phyloP scores from a whole-genome alignment of 2,797 vertebrate genomes.

The Apogon talboti region DNA sequence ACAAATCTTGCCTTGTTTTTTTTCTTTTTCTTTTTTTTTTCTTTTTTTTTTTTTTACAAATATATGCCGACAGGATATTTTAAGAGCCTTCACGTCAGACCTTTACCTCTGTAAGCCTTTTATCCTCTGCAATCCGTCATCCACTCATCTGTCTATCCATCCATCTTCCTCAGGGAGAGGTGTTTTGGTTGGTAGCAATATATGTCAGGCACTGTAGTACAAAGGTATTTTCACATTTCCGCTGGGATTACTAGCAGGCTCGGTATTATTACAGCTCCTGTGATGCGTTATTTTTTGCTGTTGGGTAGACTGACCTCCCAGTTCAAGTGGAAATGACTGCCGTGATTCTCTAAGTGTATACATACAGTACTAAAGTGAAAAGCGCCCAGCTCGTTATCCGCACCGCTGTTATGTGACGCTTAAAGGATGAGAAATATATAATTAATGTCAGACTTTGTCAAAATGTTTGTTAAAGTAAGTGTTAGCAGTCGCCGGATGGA shows the following conservation, averaged over 20 bases:
- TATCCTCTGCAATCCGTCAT: constrained; percentile 68
- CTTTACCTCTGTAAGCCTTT: constrained; percentile 75
- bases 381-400: constrained; percentile 59
- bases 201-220: constrained; percentile 72
- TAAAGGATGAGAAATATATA: constrained; percentile 54
- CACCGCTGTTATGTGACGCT: constrained; percentile 39
- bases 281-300: constrained; percentile 71
- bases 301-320: constrained; percentile 65
- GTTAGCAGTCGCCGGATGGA: constrained; percentile 53
- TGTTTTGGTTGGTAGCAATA: constrained; percentile 73
- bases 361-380: constrained; percentile 34
- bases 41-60: constrained; percentile 43
- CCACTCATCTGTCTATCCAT: constrained; percentile 73
- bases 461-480: constrained; percentile 57
- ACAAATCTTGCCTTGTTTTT: constrained; percentile 62
- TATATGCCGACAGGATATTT: constrained; percentile 73
- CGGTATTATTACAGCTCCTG: constrained; percentile 68
- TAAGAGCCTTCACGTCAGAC: constrained; percentile 70
- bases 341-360: constrained; percentile 38
- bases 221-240: constrained; percentile 74
- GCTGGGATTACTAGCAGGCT: constrained; percentile 70
- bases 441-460: constrained; percentile 66
- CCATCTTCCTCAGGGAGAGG: constrained; percentile 72
- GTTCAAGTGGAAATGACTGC: constrained; percentile 62
- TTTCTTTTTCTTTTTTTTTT: no score